Evolutionary conservation across 2,888 invertebrate species (phyloP), one percentile per base, ranked within the genome.

Genomic region (Eupithecia inturbata): DNA sequence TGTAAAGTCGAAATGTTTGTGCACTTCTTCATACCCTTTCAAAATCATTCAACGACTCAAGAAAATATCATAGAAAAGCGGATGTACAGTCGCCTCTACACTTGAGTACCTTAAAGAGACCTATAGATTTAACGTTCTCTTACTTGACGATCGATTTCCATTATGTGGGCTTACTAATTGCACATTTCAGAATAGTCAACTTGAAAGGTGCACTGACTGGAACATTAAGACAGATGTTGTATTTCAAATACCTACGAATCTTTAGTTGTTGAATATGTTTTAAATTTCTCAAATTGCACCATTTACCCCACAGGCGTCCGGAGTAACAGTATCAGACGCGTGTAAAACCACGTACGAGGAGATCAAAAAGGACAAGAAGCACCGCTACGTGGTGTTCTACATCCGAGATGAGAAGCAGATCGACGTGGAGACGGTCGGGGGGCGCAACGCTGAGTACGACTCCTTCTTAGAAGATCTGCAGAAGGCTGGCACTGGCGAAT

Each of bases 281-380:
- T 10, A 3, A 53, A 7, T 22, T 53, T 22, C 22, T 53, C 3
- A 63, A 49, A 12, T 28, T 14, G 28, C 12, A n/a, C 49, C 9
- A 7, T 67, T 62, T 19, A 57, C 70, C n/a, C 39, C 84, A 45
- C 89, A 97, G 98, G 98, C 99, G 95, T 99, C 99, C 88, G 99
- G 99, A 91, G 99, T 99, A 84, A 98, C 98, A 95, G 99, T 99
- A 82, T 97, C 98, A 85, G 98, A 98, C 95, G 96, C 97, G 83
- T 99, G 99, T 95, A 98, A 99, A 95, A 97, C 97, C 80, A 98
- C 97, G 85, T 99, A 98, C 93, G 98, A 99, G 93, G 98, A 98
- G 95, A 98, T 99, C 85, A 99, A 99, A 95, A 98, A 99, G 95
- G 98, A 98, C 92, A 99, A 99, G 95, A 98, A 98, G 89, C 98